phyloP scores from a whole-genome alignment of 2,888 invertebrate genomes.

The Meghimatium bilineatum region DNA sequence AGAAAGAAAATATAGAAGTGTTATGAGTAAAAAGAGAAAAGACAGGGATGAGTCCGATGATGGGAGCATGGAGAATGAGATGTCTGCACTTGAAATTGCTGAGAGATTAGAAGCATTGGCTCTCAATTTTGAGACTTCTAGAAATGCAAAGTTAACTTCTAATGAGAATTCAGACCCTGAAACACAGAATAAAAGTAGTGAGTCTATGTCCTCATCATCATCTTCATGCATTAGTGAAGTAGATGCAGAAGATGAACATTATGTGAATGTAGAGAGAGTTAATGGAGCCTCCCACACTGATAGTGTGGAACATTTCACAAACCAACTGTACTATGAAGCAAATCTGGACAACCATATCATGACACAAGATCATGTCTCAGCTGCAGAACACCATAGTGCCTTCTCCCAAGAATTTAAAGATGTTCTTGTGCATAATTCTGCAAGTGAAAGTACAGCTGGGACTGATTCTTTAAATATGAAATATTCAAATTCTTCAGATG shows the following conservation, averaged over 20 bases:
- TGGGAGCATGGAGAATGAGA: conserved; percentile 46
- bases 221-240: conserved; percentile 21
- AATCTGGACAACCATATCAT: conserved; percentile 27
- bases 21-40: neutral
- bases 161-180: conserved; percentile 22
- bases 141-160: conserved; percentile 27
- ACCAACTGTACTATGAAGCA: conserved; percentile 43
- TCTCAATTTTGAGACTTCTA: conserved; percentile 44
- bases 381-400: conserved; percentile 15
- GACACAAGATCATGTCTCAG: neutral
- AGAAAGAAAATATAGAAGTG: conserved; percentile 14
- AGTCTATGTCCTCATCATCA: conserved; percentile 22
- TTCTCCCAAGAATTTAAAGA: conserved; percentile 14
- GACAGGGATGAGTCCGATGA: conserved; percentile 38
- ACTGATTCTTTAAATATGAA: neutral
- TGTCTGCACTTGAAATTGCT: conserved; percentile 48
- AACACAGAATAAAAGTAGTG: conserved; percentile 24
- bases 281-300: conserved; percentile 18
- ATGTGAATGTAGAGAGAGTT: conserved; percentile 1
- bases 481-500: neutral
- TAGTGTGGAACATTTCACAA: conserved; percentile 33
- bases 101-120: conserved; percentile 47
- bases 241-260: conserved; percentile 5
- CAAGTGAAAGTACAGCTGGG: neutral
- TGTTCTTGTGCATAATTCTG: neutral